Evolutionary conservation across 2,888 invertebrate species (phyloP), one percentile per base, ranked within the genome.

Genomic region (Stenichneumon culpator): DNA sequence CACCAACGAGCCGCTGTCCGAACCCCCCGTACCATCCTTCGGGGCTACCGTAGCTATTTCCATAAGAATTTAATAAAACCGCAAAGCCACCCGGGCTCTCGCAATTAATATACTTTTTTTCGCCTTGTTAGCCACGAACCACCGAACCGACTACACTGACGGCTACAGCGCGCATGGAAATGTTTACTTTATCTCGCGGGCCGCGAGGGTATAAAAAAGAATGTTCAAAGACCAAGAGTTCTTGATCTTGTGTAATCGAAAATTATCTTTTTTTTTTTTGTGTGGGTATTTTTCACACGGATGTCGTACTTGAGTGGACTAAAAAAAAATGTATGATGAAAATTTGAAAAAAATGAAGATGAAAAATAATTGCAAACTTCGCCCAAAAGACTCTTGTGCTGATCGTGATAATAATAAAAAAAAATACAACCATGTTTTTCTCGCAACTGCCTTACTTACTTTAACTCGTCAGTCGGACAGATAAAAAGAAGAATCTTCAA

Each of bases 61-160:
- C 93, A 93, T 93, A 93, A 93, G 93, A 93, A 93, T 93, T 93
- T 93, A 93, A 93, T 93, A 93, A 93, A 91, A 93, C 92, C 92
- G 91, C 92, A 92, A 93, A 91, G 90, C 91, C 90, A 91, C 89
- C 90, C 72, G 60, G 32, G 72, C 11, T 25, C 19, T 79, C 90
- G 91, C 93, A 93, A 93, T 93, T 93, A 93, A 93, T 93, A 92
- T 93, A 91, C 93, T 92, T 93, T 93, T 93, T 93, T 92, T 84
- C 82, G 89, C 89, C 91, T 91, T 92, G 90, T 57, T 57, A 57
- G 25, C 57, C 22, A 54, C 54, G 54, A 54, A 54, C 54, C 54
- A 54, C 54, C 57, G 25, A 22, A 19, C 54, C 57, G 11, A 25
- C 57, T 11, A 57, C 57, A 25, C 25, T 22, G 57, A 25, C 25